phyloP scores from a whole-genome alignment of 2,797 vertebrate species.

The Poecile montanus region DNA sequence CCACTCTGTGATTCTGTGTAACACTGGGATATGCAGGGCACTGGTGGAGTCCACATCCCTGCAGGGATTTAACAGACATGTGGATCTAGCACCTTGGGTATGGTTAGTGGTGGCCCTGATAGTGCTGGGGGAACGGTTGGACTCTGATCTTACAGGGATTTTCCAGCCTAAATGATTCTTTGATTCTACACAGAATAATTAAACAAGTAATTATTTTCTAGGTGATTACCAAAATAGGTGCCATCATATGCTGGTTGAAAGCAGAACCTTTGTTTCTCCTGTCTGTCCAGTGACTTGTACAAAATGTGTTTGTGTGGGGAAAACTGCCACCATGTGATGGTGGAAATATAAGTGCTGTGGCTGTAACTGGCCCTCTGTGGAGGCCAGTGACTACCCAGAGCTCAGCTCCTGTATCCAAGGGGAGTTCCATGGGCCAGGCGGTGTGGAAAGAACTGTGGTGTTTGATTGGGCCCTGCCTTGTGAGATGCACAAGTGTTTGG shows the following conservation, averaged over 20 bases:
- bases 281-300: not conserved
- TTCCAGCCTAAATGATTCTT: not conserved
- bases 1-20: not conserved
- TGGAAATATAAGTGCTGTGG: not conserved
- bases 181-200: not conserved
- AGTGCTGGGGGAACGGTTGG: not conserved
- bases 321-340: not conserved
- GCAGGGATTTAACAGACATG: not conserved
- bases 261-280: not conserved
- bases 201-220: not conserved
- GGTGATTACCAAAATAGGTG: not conserved
- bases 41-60: not conserved
- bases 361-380: not conserved
- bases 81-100: not conserved
- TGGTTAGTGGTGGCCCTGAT: not conserved
- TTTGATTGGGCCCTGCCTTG: rapidly evolving
- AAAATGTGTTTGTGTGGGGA: not conserved
- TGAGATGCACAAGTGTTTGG: rapidly evolving
- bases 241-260: not conserved
- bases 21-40: not conserved
- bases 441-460: rapidly evolving
- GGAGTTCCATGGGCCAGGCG: rapidly evolving
- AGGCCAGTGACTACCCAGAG: not conserved
- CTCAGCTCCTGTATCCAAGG: rapidly evolving
- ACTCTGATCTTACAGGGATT: not conserved